Base-by-base conservation (phyloP, 92 coral and sea anemone species). In the Muricea muricata region DNA sequence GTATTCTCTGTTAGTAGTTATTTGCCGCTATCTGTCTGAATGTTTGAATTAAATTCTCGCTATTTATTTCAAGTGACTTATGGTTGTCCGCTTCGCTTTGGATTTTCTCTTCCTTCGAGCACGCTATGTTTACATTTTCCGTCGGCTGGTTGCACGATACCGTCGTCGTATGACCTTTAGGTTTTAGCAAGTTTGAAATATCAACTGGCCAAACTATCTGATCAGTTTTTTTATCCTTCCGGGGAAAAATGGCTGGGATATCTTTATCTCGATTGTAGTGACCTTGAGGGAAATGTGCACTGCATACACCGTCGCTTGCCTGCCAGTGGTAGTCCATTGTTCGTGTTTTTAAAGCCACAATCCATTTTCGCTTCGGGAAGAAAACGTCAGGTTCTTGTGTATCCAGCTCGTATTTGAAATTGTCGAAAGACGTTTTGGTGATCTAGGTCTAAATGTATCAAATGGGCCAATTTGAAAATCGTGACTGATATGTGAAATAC, bases 201-300 rank as follows among this genome's bases (percentile, higher is more conserved):
- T 88, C 76, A 7, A 88, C 75, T 35, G 91, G 91, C 88, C 81
- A 77, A 63, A 84, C 91, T 30, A 75, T 75, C 46, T 50, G 37
- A 29, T 76, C 84, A 61, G 80, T 52, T 88, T 45, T 88, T 11
- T 10, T 12, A 50, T 77, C 91, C 13, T 68, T 34, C 61, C 91
- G 70, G 7, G 91, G 85, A 54, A 87, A 87, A 75, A 87, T 75
- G 52, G 85, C 13, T 14, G 91, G 85, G 39, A 82, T 88, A 82
- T 71, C 52, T 26, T 82, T 87, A 30, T 20, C 31, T 52, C 91
- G 84, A 65, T 83, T 63, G 70, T 29, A 45, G 84, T 25, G 79
- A 34, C 90, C 87, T 17, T 57, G 68, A 8, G 33, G 87, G 73
- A 87, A 82, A 60, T 87, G 84, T 10, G 73, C 84, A 58, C 84